Evolutionary conservation across 2,797 vertebrate genomes (phyloP).

Genomic region (Gadopsis bispinosus): DNA sequence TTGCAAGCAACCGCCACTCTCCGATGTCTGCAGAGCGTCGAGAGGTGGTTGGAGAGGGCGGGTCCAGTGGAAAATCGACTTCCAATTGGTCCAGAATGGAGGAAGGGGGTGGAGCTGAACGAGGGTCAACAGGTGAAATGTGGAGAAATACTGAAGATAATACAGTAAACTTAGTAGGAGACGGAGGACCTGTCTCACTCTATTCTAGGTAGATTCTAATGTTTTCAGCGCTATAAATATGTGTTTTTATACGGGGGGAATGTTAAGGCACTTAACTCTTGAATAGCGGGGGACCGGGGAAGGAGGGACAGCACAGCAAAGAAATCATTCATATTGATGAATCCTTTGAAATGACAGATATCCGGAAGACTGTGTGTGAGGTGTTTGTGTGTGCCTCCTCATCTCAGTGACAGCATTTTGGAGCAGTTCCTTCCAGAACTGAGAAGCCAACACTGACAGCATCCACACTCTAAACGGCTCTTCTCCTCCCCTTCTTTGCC

Average conservation of each 20-base stretch:
- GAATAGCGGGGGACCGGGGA: neutral
- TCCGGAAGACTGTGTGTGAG: constrained; percentile 17
- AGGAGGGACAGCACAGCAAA: neutral
- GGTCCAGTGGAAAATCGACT: constrained; percentile 90
- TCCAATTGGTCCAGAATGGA: constrained; percentile 95
- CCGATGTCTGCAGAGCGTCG: constrained; percentile 92
- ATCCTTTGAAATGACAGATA: constrained; percentile 55
- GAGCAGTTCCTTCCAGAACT: constrained; percentile 32
- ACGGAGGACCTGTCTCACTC: neutral
- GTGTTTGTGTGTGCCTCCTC: constrained; percentile 25
- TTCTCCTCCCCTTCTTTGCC: constrained; percentile 2
- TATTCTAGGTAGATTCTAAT: neutral
- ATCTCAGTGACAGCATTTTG: constrained; percentile 40
- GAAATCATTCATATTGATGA: constrained; percentile 35
- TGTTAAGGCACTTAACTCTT: constrained; percentile 23
- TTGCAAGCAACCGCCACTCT: constrained; percentile 91
- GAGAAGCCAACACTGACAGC: constrained; percentile 52
- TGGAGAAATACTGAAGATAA: neutral
- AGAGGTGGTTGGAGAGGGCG: constrained; percentile 88
- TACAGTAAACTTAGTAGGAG: neutral
- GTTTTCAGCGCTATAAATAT: neutral
- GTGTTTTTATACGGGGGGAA: constrained; percentile 21
- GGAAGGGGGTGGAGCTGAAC: constrained; percentile 80
- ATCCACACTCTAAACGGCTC: constrained; percentile 36
- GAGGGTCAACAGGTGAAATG: constrained; percentile 72